A percentile compares a stretch with the other conserved stretches of the same genome.
Conservation (phyloP, 1,140 invertebrate species). For the Drosophila athabasca region DNA sequence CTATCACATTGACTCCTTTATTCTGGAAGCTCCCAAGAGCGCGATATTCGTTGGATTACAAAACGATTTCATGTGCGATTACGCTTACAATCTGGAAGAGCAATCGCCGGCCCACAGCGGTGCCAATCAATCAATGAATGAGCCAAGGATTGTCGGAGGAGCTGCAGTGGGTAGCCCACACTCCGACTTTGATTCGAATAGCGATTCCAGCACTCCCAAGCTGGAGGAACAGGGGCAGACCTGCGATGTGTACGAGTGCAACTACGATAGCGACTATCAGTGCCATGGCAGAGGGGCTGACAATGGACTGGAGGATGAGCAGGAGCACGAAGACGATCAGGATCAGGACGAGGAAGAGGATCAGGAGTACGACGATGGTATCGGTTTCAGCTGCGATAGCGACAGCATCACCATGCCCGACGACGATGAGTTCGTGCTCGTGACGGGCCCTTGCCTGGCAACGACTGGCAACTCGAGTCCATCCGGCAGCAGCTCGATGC, state of each 20-base stretch:
- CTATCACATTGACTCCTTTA: constrained; percentile 82
- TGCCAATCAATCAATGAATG: constrained; percentile 11
- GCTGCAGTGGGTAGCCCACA: constrained; percentile 8
- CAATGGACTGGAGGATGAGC: neutral
- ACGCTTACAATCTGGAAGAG: constrained; percentile 50
- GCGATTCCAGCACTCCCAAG: constrained; percentile 16
- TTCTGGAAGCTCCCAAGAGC: constrained; percentile 78
- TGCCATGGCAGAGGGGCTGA: no score
- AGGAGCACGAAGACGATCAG: neutral
- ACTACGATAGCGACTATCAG: constrained; percentile 15
- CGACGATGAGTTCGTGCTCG: constrained; percentile 54
- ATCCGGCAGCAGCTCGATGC: constrained; percentile 57
- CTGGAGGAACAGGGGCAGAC: constrained; percentile 9
- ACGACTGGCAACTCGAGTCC: constrained; percentile 44
- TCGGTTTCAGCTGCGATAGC: constrained; percentile 75
- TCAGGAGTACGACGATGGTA: constrained; percentile 69
- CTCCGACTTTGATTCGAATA: constrained; percentile 28
- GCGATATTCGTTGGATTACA: constrained; percentile 83
- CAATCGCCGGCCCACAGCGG: constrained; percentile 9
- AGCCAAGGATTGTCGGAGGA: neutral
- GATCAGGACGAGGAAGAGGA: constrained; percentile 56
- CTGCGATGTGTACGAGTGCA: constrained; percentile 59
- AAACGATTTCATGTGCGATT: constrained; percentile 72
- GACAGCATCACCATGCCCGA: constrained; percentile 58
- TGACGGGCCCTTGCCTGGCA: constrained; percentile 26